Conservation (phyloP, 2,113 vertebrate genomes). For the Toxostoma redivivum region DNA sequence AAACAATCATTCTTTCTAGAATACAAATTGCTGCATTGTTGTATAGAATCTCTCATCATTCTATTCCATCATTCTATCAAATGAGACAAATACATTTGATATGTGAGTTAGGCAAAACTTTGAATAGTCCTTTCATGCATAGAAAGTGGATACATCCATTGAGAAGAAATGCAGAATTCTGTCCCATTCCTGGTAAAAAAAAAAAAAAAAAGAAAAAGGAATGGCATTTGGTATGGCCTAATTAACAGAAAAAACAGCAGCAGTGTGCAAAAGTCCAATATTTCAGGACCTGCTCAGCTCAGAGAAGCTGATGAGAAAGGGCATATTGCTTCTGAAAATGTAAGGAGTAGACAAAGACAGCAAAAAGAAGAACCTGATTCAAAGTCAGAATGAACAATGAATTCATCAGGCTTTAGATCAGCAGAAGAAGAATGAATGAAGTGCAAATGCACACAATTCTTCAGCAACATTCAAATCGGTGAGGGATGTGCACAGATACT, state of each 20-base stretch:
- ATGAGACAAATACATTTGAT: slow-evolving; percentile 4
- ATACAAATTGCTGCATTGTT: not conserved
- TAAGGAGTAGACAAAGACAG: not conserved
- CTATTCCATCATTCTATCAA: not conserved
- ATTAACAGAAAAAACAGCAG: not conserved
- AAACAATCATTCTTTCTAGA: fast-evolving
- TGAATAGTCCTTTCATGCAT: not conserved
- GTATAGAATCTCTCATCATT: no score
- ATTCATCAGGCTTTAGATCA: not conserved
- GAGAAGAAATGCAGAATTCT: not conserved
- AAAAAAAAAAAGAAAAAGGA: not conserved
- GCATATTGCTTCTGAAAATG: not conserved
- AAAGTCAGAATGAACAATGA: not conserved
- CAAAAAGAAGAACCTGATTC: not conserved
- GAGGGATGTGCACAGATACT: not conserved
- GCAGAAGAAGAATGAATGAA: not conserved
- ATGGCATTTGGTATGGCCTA: not conserved
- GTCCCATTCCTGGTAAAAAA: not conserved
- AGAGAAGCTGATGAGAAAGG: not conserved
- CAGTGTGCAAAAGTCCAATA: not conserved
- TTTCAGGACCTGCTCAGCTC: not conserved
- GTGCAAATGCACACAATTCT: not conserved
- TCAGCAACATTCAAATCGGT: not conserved
- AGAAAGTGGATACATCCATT: not conserved
- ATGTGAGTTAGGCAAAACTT: not conserved